Percentiles rank a stretch among this genome's conserved stretches.
Conservation (phyloP, 2,113 vertebrate species). For the Sialia sialis region DNA sequence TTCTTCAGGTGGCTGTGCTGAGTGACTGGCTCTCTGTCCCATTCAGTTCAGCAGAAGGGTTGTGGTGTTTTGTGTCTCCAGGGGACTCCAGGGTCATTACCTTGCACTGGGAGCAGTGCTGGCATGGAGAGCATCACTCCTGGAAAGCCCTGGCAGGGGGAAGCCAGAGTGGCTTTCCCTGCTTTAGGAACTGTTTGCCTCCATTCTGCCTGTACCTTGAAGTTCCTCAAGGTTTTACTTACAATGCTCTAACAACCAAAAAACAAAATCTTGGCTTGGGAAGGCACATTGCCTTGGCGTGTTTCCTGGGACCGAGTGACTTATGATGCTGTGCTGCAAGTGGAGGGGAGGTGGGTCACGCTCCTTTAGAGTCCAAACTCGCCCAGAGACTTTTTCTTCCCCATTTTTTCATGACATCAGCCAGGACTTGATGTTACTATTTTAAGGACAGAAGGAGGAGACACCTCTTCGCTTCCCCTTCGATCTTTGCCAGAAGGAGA, state of each 20-base stretch:
- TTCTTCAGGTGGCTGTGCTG: background rate
- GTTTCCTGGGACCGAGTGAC: conserved; percentile 20
- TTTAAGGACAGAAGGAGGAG: conserved; percentile 46
- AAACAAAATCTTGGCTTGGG: conserved; percentile 1
- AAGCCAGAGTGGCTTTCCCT: background rate
- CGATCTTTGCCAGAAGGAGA: conserved; percentile 10
- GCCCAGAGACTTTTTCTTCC: background rate
- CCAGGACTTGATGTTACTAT: conserved; percentile 29
- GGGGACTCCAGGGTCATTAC: background rate
- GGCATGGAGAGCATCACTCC: fast-evolving
- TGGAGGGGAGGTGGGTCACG: background rate
- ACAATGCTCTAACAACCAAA: background rate
- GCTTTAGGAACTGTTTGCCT: background rate
- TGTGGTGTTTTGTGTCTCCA: background rate
- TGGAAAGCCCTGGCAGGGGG: background rate
- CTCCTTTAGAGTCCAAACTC: background rate
- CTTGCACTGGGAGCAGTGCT: background rate
- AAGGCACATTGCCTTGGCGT: background rate
- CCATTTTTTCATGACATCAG: background rate
- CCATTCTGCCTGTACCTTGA: background rate
- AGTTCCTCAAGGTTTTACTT: conserved; percentile 5
- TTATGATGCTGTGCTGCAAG: background rate
- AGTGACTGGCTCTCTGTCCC: background rate
- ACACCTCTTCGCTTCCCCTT: background rate
- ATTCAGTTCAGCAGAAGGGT: background rate